Conservation (phyloP, 2,888 invertebrate genomes). For the Eupithecia tripunctaria region DNA sequence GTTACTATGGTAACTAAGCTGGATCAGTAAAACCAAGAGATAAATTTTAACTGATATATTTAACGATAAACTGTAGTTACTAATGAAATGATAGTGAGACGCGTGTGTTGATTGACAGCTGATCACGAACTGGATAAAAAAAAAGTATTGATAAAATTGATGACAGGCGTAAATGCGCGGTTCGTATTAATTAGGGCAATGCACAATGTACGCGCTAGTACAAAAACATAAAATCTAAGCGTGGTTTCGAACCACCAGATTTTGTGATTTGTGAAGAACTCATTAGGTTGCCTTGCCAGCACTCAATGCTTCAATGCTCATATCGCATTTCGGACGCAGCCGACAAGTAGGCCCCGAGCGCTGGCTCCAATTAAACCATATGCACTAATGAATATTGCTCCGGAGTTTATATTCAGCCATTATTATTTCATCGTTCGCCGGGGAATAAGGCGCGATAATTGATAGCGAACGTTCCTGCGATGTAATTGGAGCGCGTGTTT, state of each 20-base stretch:
- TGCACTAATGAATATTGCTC: conserved; percentile 48
- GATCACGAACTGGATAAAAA: too few species aligned
- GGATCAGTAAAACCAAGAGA: too few species aligned
- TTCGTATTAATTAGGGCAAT: too few species aligned
- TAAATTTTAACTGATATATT: too few species aligned
- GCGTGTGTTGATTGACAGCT: too few species aligned
- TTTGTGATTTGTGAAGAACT: background rate
- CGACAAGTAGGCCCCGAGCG: conserved; percentile 19
- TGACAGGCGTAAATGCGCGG: too few species aligned
- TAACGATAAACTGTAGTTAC: too few species aligned
- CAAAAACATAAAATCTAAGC: background rate
- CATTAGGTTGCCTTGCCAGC: conserved; percentile 1
- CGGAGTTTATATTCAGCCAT: conserved; percentile 44
- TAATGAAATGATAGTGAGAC: too few species aligned
- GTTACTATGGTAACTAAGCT: too few species aligned
- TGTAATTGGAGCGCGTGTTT: conserved; percentile 32
- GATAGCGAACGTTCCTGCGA: conserved; percentile 43
- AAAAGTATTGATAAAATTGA: too few species aligned
- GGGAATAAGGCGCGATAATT: conserved; percentile 44
- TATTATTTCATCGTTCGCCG: conserved; percentile 42
- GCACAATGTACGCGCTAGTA: too few species aligned
- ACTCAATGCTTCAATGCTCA: conserved; percentile 10
- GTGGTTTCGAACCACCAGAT: background rate
- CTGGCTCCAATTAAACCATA: conserved; percentile 46
- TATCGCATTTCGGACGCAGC: conserved; percentile 22